Percentiles rank a stretch among this genome's conserved stretches.
phyloP scores from a whole-genome alignment of 2,113 vertebrate species.

The Poecile atricapillus region DNA sequence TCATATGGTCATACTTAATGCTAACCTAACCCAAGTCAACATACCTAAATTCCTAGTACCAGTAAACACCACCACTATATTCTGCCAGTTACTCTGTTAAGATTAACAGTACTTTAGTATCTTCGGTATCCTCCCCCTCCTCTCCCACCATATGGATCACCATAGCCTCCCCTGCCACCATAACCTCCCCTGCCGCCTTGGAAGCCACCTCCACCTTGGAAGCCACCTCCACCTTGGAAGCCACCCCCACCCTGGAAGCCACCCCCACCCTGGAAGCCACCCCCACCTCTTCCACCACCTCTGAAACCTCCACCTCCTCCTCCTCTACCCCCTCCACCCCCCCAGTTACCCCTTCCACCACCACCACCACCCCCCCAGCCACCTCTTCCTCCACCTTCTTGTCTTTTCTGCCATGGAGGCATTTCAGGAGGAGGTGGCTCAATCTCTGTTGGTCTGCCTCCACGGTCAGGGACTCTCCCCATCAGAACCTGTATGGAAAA shows the following conservation, averaged over 20 bases:
- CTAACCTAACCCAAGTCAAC: conserved; percentile 38
- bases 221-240: not conserved
- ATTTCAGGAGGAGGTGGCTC: conserved; percentile 90
- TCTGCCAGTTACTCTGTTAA: not conserved
- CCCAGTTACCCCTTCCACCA: conserved; percentile 61
- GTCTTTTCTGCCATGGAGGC: conserved; percentile 92
- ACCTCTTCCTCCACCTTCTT: conserved; percentile 83
- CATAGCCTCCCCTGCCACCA: conserved; percentile 43
- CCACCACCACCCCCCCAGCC: conserved; percentile 71
- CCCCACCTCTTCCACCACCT: conserved; percentile 66
- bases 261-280: conserved; percentile 49
- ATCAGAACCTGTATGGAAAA: conserved; percentile 83
- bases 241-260: not conserved
- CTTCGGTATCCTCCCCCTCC: conserved; percentile 71
- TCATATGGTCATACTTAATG: conserved; percentile 38
- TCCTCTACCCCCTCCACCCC: conserved; percentile 37
- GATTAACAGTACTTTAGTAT: conserved; percentile 54
- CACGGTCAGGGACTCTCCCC: conserved; percentile 94
- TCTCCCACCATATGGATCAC: conserved; percentile 40
- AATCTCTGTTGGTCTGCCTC: conserved; percentile 91
- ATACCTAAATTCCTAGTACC: not conserved
- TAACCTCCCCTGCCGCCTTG: conserved; percentile 36
- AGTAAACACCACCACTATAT: conserved; percentile 50
- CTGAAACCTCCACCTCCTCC: conserved; percentile 30
- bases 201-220: not conserved